phyloP scores from a whole-genome alignment of 1,140 invertebrate species.

The Hyposmocoma kahamanoa region DNA sequence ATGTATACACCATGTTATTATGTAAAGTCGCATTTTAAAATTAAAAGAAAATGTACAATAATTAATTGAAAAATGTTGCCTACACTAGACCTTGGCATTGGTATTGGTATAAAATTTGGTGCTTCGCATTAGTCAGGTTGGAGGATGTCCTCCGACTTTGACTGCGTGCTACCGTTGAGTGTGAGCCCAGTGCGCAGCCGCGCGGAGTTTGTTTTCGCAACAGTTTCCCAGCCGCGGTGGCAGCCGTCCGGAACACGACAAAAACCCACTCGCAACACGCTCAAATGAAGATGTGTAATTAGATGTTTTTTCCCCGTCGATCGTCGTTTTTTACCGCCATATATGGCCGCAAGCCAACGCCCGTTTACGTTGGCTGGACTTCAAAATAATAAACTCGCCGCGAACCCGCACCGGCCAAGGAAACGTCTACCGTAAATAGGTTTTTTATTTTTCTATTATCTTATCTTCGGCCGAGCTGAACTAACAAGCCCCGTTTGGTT shows the following conservation, averaged over 20 bases:
- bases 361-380: slow-evolving; percentile 50
- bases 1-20: too few relatives aligned
- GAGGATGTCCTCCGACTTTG: too few relatives aligned
- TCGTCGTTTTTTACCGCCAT: slow-evolving; percentile 45
- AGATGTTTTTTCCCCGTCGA: slow-evolving; percentile 43
- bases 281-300: slow-evolving; percentile 71
- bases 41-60: too few relatives aligned
- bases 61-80: too few relatives aligned
- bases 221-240: slow-evolving; percentile 27
- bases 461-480: slow-evolving; percentile 5
- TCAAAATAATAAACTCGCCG: slow-evolving; percentile 40
- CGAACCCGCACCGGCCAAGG: slow-evolving; percentile 7
- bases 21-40: too few relatives aligned
- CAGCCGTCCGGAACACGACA: slow-evolving; percentile 37
- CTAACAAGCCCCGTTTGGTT: slow-evolving; percentile 1
- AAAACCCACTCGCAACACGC: slow-evolving; percentile 53
- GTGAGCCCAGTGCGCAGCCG: too few relatives aligned
- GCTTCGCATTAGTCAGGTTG: too few relatives aligned
- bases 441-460: slow-evolving; percentile 29
- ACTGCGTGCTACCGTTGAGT: too few relatives aligned
- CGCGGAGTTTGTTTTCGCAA: slow-evolving; percentile 5
- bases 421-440: slow-evolving; percentile 10
- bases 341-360: slow-evolving; percentile 45
- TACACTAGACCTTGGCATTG: too few relatives aligned
- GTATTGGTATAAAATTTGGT: too few relatives aligned